Conservation (phyloP, 1,140 invertebrate species). For the Achatina immaculata region DNA sequence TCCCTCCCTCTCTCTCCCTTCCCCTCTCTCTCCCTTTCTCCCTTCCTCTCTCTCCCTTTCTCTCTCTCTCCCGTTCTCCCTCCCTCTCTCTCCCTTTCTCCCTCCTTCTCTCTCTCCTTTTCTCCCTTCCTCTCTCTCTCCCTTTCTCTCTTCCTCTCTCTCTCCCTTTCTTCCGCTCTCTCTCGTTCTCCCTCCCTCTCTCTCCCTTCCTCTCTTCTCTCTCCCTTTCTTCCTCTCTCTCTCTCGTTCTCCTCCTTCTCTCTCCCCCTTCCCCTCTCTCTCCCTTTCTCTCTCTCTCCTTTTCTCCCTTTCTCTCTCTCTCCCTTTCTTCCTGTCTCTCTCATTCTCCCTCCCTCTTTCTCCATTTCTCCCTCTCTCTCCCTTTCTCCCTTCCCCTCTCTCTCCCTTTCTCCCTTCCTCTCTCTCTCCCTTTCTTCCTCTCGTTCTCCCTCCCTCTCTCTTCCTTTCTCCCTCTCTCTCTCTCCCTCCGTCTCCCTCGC, state of each 20-base stretch:
- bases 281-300: not conserved
- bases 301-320: not conserved
- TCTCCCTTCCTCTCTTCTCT: not conserved
- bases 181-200: conserved; percentile 3
- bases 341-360: not conserved
- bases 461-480: not conserved
- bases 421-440: not conserved
- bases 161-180: not conserved
- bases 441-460: not conserved
- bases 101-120: not conserved
- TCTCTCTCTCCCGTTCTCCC: not conserved
- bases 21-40: not conserved
- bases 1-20: conserved; percentile 1
- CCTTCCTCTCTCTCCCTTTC: not conserved
- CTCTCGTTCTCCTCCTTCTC: not conserved
- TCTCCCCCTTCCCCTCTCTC: conserved; percentile 1
- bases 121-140: not conserved
- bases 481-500: not conserved
- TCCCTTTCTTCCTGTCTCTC: not conserved
- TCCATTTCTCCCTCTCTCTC: not conserved
- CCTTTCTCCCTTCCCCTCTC: not conserved
- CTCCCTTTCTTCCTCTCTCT: not conserved
- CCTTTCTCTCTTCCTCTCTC: not conserved
- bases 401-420: not conserved
- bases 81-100: not conserved